Conservation (phyloP, 2,888 invertebrate species). For the Oegoconia quadripuncta region DNA sequence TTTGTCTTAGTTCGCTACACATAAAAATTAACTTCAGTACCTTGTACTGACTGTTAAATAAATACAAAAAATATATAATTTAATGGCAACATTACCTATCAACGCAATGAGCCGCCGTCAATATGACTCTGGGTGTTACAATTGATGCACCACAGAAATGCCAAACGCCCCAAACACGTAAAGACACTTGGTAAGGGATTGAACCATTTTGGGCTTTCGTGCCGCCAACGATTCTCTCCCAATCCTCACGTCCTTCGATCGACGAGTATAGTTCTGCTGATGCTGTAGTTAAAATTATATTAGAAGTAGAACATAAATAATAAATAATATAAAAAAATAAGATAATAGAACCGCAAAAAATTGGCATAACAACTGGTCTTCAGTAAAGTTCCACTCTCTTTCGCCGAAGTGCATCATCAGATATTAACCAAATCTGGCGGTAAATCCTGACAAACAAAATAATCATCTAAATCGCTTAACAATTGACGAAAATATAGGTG, state of each 20-base stretch:
- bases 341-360: no score
- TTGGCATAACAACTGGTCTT: no score
- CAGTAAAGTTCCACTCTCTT: no score
- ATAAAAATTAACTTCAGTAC: no score
- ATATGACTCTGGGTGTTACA: conserved; percentile 68
- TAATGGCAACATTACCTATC: conserved; percentile 71
- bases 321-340: conserved; percentile 5
- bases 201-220: conserved; percentile 70
- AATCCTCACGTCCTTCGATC: conserved; percentile 44
- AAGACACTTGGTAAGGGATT: conserved; percentile 74
- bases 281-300: conserved; percentile 29
- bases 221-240: conserved; percentile 77
- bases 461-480: no score
- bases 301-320: background rate
- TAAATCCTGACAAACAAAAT: no score
- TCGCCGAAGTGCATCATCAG: no score
- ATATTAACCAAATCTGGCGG: no score
- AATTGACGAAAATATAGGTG: no score
- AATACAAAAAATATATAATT: no score
- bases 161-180: conserved; percentile 62
- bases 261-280: conserved; percentile 45
- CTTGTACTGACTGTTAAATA: no score
- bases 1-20: no score
- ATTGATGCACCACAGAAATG: conserved; percentile 82
- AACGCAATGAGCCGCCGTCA: conserved; percentile 80